phyloP scores from a whole-genome alignment of 2,888 invertebrate species.

The Cryptosula pallasiana region DNA sequence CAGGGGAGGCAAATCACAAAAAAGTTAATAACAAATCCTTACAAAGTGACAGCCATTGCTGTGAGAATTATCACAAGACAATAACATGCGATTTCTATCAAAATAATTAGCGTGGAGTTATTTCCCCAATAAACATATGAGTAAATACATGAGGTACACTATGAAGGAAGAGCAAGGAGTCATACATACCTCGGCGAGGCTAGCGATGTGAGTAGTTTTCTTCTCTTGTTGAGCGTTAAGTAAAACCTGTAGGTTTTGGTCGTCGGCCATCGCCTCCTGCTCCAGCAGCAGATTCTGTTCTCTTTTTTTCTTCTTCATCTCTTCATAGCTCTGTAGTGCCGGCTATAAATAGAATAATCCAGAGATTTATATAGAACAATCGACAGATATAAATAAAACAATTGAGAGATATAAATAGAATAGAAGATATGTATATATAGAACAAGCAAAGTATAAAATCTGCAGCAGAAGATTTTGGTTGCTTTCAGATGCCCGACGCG shows the following conservation, averaged over 20 bases:
- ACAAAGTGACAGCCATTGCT: too few relatives aligned
- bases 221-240: conserved; percentile 33
- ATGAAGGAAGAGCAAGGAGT: too few relatives aligned
- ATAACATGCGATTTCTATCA: too few relatives aligned
- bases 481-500: too few relatives aligned
- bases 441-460: too few relatives aligned
- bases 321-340: background rate
- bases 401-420: background rate
- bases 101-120: too few relatives aligned
- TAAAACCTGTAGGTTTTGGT: conserved; percentile 39
- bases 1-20: too few relatives aligned
- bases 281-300: conserved; percentile 38
- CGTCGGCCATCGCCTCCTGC: conserved; percentile 38
- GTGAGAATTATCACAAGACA: too few relatives aligned
- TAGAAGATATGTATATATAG: background rate
- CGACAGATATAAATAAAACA: background rate
- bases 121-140: too few relatives aligned
- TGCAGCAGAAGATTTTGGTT: too few relatives aligned
- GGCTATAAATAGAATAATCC: background rate
- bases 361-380: background rate
- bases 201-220: background rate
- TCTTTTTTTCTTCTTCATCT: conserved; percentile 32
- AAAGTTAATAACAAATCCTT: too few relatives aligned
- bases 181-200: background rate
- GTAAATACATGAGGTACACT: too few relatives aligned